A percentile compares a stretch with the other conserved stretches of the same genome.
Conservation (phyloP, 92 coral and sea anemone genomes). For the Actinernus sp. region DNA sequence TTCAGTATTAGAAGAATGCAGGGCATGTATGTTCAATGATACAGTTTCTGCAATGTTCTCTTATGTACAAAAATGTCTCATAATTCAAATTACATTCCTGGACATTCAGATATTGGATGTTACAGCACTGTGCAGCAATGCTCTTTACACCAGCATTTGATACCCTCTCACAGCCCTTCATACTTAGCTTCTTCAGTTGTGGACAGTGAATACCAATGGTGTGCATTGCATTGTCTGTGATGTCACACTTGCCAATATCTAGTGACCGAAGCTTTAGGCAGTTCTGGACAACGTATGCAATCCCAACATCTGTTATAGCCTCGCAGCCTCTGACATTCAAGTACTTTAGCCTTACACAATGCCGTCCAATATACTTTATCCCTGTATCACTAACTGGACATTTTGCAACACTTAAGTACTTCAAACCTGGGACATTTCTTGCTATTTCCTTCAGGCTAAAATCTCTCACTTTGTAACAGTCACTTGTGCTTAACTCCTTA, state of each 20-base stretch:
- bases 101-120: constrained; percentile 88
- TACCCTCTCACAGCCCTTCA: constrained; percentile 81
- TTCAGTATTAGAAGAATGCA: constrained; percentile 85
- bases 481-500: constrained; percentile 93
- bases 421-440: constrained; percentile 69
- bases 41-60: constrained; percentile 92
- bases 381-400: constrained; percentile 97
- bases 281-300: constrained; percentile 92
- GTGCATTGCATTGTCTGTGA: constrained; percentile 90
- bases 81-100: constrained; percentile 92
- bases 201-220: constrained; percentile 97
- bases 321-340: constrained; percentile 94
- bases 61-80: constrained; percentile 83
- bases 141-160: constrained; percentile 85
- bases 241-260: constrained; percentile 96
- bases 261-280: constrained; percentile 93
- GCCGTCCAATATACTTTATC: constrained; percentile 91
- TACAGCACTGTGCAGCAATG: constrained; percentile 93
- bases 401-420: constrained; percentile 95
- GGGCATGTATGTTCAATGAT: constrained; percentile 96
- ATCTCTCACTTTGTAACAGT: constrained; percentile 95
- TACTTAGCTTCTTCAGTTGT: constrained; percentile 93
- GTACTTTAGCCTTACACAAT: constrained; percentile 91
- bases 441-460: constrained; percentile 94
- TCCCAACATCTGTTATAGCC: constrained; percentile 87